phyloP scores from a whole-genome alignment of 2,888 invertebrate species.

The Chouioia cunea region DNA sequence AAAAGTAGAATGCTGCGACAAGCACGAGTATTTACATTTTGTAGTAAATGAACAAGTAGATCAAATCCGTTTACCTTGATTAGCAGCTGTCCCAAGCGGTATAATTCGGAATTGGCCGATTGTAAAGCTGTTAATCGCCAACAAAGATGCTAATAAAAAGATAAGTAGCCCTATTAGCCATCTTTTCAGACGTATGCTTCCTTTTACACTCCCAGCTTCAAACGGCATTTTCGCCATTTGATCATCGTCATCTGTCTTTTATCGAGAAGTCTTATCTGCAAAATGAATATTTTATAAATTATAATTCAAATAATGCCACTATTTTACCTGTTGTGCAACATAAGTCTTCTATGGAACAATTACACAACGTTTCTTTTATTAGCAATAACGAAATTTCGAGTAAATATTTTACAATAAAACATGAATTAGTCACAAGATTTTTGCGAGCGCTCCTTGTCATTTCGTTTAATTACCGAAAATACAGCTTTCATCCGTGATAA shows the following conservation, averaged over 20 bases:
- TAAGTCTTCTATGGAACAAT: too few relatives aligned
- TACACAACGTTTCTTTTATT: too few relatives aligned
- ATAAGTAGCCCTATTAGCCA: constrained; percentile 60
- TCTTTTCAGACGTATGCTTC: constrained; percentile 54
- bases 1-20: too few relatives aligned
- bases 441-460: too few relatives aligned
- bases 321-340: too few relatives aligned
- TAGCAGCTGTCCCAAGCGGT: constrained; percentile 32
- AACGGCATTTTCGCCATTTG: constrained; percentile 47
- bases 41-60: constrained; percentile 30
- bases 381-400: too few relatives aligned
- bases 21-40: not conserved
- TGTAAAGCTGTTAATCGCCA: constrained; percentile 60
- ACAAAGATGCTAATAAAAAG: constrained; percentile 57
- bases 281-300: too few relatives aligned
- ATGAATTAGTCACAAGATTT: too few relatives aligned
- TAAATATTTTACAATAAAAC: too few relatives aligned
- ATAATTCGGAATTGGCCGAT: constrained; percentile 55
- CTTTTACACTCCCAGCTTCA: constrained; percentile 48
- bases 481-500: not conserved
- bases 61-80: constrained; percentile 41
- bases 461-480: too few relatives aligned
- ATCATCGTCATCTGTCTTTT: constrained; percentile 35
- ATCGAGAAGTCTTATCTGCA: too few relatives aligned
- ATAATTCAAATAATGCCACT: too few relatives aligned